Evolutionary conservation across 35 echinoderm and acorn worm species (phyloP).

Genomic region (Heliocidaris tuberculata): DNA sequence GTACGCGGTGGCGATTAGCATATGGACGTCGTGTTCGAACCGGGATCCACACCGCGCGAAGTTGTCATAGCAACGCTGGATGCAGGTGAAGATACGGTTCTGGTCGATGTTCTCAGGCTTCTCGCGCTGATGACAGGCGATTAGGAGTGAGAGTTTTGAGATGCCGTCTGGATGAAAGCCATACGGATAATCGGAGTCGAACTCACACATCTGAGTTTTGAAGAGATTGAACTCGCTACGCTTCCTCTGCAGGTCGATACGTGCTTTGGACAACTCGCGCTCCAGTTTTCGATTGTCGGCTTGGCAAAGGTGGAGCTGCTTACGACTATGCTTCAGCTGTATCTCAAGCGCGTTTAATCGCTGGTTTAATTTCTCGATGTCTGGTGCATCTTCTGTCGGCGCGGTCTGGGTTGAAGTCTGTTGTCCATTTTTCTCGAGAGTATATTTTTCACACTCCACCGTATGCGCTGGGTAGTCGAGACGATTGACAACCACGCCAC

Average conservation of each 20-base stretch:
- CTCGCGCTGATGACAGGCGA: slow-evolving; percentile 75
- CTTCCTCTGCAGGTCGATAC: slow-evolving; percentile 70
- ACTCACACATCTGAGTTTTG: slow-evolving; percentile 46
- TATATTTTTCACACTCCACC: slow-evolving; percentile 53
- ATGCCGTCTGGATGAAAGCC: slow-evolving; percentile 80
- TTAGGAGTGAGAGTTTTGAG: slow-evolving; percentile 80
- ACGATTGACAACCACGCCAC: slow-evolving; percentile 58
- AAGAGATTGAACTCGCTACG: slow-evolving; percentile 45
- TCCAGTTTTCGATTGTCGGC: slow-evolving; percentile 70
- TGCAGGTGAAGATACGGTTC: slow-evolving; percentile 74
- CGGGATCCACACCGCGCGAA: slow-evolving; percentile 81
- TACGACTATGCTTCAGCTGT: slow-evolving; percentile 79
- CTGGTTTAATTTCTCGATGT: slow-evolving; percentile 51
- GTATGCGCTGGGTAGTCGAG: slow-evolving; percentile 69
- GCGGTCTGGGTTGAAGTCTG: slow-evolving; percentile 8
- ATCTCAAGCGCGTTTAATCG: slow-evolving; percentile 61
- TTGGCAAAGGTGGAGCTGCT: slow-evolving; percentile 76
- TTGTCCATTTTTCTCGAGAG: not conserved
- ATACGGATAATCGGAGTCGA: slow-evolving; percentile 63
- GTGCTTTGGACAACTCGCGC: slow-evolving; percentile 62
- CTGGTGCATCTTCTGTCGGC: not conserved
- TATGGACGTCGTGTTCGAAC: slow-evolving; percentile 96
- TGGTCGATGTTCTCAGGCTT: slow-evolving; percentile 80
- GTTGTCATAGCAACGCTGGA: slow-evolving; percentile 86
- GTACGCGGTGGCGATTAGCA: slow-evolving; percentile 93